phyloP scores from a whole-genome alignment of 2,797 vertebrate genomes.

The Urosaurus nigricauda region DNA sequence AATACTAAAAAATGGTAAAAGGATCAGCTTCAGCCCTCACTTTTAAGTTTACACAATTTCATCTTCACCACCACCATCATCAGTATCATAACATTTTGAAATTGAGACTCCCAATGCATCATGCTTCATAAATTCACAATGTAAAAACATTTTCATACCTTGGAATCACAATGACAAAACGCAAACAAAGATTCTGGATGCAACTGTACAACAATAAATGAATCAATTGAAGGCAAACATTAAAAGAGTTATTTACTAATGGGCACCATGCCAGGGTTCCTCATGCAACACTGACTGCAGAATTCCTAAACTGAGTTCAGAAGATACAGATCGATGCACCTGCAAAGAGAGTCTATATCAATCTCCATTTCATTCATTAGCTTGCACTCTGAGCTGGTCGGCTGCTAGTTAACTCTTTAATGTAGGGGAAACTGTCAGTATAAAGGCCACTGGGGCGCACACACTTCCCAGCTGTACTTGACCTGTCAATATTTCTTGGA shows the following conservation, averaged over 20 bases:
- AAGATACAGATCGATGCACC: conserved; percentile 87
- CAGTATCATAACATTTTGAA: conserved; percentile 5
- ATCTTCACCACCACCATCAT: background rate
- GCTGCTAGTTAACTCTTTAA: conserved; percentile 88
- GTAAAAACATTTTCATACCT: conserved; percentile 59
- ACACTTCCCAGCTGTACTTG: conserved; percentile 81
- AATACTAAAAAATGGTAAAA: conserved; percentile 15
- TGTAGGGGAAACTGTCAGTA: conserved; percentile 84
- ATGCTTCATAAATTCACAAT: conserved; percentile 46
- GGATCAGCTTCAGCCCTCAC: conserved; percentile 39
- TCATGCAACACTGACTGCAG: conserved; percentile 83
- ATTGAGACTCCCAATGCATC: conserved; percentile 10
- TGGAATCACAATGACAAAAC: conserved; percentile 65
- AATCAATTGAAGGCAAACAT: conserved; percentile 84
- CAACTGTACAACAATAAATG: conserved; percentile 77
- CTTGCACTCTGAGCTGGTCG: conserved; percentile 81
- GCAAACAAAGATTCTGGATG: conserved; percentile 68
- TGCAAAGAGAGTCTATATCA: conserved; percentile 86
- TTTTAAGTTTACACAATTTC: conserved; percentile 27
- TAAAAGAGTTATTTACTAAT: conserved; percentile 87
- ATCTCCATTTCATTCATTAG: conserved; percentile 90
- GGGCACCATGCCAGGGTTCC: conserved; percentile 84
- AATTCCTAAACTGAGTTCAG: conserved; percentile 85
- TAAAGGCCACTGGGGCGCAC: conserved; percentile 82
- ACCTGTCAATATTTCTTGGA: conserved; percentile 85